Percentiles rank a stretch among this genome's conserved stretches.
These are phyloP conservation scores for Ceratina calcarata DNA, from an alignment of 1,140 invertebrate genomes.

Conservation along the genomic window DNA sequence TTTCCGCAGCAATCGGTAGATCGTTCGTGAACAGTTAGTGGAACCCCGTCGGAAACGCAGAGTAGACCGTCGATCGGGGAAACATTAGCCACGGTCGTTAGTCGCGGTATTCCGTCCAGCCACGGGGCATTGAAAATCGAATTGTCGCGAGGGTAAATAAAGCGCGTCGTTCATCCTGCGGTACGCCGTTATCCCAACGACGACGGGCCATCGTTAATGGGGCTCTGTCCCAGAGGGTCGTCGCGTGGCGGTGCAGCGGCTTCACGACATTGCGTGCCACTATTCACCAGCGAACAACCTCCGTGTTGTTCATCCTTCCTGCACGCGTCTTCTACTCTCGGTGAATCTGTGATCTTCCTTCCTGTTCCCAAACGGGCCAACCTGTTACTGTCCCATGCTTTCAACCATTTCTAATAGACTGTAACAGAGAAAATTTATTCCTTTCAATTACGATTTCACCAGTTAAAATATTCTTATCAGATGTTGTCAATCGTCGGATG, in stretches of 20 bases:
- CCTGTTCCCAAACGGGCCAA: slow-evolving; percentile 12
- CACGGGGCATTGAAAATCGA: slow-evolving; percentile 52
- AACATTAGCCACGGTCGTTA: slow-evolving; percentile 59
- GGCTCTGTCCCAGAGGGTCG: slow-evolving; percentile 52
- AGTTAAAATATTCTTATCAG: too few species aligned
- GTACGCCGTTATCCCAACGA: slow-evolving; percentile 43
- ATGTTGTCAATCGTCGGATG: too few species aligned
- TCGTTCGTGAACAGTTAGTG: slow-evolving; percentile 2
- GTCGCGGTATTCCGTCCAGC: background rate
- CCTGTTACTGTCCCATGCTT: slow-evolving; percentile 17
- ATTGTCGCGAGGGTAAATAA: slow-evolving; percentile 43
- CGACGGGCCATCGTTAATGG: slow-evolving; percentile 50
- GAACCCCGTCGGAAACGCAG: background rate
- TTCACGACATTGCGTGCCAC: slow-evolving; percentile 58
- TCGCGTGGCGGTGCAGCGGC: slow-evolving; percentile 50
- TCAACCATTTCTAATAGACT: background rate
- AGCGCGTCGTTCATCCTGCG: slow-evolving; percentile 47
- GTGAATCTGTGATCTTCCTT: slow-evolving; percentile 20
- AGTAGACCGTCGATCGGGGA: slow-evolving; percentile 40
- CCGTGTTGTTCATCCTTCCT: slow-evolving; percentile 45
- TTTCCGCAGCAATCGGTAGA: background rate
- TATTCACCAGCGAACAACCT: slow-evolving; percentile 53
- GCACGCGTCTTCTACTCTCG: slow-evolving; percentile 31
- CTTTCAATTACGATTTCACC: too few species aligned
- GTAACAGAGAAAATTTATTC: too few species aligned